These are phyloP conservation scores for Mesopsocus fuscifrons DNA, from an alignment of 2,888 invertebrate genomes.

Conservation along the genomic window DNA sequence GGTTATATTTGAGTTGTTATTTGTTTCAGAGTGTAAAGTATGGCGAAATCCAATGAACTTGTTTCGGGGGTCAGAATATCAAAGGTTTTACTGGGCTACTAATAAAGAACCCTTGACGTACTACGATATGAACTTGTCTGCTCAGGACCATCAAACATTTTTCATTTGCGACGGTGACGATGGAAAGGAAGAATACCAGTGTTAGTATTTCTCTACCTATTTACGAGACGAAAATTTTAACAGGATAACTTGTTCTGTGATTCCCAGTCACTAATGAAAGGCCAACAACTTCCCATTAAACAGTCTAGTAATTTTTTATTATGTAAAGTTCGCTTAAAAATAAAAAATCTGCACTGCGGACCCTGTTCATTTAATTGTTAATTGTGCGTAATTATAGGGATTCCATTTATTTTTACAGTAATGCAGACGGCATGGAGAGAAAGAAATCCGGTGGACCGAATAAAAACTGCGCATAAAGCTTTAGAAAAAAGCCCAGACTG, in stretches of 20 bases:
- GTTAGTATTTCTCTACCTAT: too few relatives aligned
- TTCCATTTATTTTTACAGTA: constrained; percentile 31
- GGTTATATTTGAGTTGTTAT: too few relatives aligned
- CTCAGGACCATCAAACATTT: constrained; percentile 95
- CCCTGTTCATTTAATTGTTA: too few relatives aligned
- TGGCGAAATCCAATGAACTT: constrained; percentile 94
- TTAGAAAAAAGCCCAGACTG: constrained; percentile 77
- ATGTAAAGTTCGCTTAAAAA: too few relatives aligned
- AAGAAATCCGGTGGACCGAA: constrained; percentile 73
- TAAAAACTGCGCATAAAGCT: constrained; percentile 80
- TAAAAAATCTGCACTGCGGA: too few relatives aligned
- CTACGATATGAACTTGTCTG: constrained; percentile 97
- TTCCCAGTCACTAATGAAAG: background rate
- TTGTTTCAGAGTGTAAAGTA: constrained; percentile 70
- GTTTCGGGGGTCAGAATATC: constrained; percentile 91
- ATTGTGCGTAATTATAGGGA: too few relatives aligned
- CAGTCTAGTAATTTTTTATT: too few relatives aligned
- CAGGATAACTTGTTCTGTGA: background rate
- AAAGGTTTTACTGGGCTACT: constrained; percentile 79
- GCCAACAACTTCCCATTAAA: too few relatives aligned
- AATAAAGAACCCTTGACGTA: constrained; percentile 91
- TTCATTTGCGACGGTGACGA: constrained; percentile 82
- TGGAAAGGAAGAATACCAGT: constrained; percentile 74
- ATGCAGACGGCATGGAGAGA: constrained; percentile 97
- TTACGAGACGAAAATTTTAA: too few relatives aligned